phyloP scores from a whole-genome alignment of 2,797 vertebrate genomes.

The Cottoperca gobio region DNA sequence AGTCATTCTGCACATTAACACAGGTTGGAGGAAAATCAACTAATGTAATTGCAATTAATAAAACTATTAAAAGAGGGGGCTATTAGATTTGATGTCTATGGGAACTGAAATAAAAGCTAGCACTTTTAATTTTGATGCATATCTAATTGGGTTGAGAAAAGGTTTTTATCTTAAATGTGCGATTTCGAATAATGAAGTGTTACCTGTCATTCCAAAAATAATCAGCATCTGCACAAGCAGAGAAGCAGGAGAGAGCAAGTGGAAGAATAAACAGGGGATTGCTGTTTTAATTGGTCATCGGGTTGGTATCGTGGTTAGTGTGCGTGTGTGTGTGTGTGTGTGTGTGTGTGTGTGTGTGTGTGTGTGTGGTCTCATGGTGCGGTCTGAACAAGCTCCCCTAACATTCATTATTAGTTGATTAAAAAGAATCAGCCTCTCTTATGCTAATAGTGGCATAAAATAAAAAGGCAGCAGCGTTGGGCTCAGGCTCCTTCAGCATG shows the following conservation, averaged over 20 bases:
- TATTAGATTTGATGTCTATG: slow-evolving; percentile 49
- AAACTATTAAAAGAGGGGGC: slow-evolving; percentile 51
- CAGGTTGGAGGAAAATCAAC: slow-evolving; percentile 49
- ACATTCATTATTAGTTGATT: slow-evolving; percentile 84
- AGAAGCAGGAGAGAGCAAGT: slow-evolving; percentile 39
- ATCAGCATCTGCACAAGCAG: slow-evolving; percentile 59
- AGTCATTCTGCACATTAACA: slow-evolving; percentile 54
- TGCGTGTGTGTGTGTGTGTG: slow-evolving; percentile 22
- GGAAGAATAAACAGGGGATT: slow-evolving; percentile 73
- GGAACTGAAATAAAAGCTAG: slow-evolving; percentile 62
- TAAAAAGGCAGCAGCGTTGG: slow-evolving; percentile 49
- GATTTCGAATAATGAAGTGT: slow-evolving; percentile 73
- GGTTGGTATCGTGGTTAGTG: slow-evolving; percentile 50
- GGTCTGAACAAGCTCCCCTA: slow-evolving; percentile 79
- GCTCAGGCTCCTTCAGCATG: slow-evolving; percentile 67
- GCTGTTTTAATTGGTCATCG: slow-evolving; percentile 85
- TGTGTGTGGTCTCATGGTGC: slow-evolving; percentile 72
- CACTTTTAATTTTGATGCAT: slow-evolving; percentile 62
- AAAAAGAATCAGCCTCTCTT: slow-evolving; percentile 81
- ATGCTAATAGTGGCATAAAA: slow-evolving; percentile 79
- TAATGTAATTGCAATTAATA: slow-evolving; percentile 67
- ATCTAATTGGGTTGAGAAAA: slow-evolving; percentile 74
- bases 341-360: slow-evolving; percentile 16
- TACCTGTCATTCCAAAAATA: slow-evolving; percentile 78
- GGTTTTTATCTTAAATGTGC: slow-evolving; percentile 71